Percentiles rank a stretch among this genome's conserved stretches.
Evolutionary conservation across 2,113 vertebrate genomes (phyloP).

Genomic region (Syrrhaptes paradoxus): DNA sequence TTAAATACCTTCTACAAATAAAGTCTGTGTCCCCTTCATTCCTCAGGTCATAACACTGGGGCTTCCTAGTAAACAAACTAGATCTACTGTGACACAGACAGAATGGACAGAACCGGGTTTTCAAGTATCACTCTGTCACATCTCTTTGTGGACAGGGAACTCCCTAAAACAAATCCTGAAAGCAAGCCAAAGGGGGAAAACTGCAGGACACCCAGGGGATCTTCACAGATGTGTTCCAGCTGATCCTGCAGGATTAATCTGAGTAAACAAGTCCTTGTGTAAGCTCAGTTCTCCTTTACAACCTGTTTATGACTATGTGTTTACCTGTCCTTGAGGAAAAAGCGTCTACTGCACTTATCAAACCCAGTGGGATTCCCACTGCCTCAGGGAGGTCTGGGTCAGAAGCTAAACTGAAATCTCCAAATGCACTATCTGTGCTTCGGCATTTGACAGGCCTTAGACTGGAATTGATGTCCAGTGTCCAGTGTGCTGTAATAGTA

Average conservation of each 20-base stretch:
- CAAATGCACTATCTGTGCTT: not conserved
- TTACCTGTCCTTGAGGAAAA: constrained; percentile 37
- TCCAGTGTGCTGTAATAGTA: not conserved
- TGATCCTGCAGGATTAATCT: not conserved
- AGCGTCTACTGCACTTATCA: not conserved
- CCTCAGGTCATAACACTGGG: not conserved
- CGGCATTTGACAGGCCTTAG: not conserved
- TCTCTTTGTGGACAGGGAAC: not conserved
- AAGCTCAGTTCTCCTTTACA: constrained; percentile 9
- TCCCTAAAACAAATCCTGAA: not conserved
- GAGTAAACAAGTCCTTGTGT: constrained; percentile 15
- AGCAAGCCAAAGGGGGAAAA: not conserved
- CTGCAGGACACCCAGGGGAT: not conserved
- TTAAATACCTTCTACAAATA: not conserved
- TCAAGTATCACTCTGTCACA: not conserved
- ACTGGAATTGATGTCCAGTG: not conserved
- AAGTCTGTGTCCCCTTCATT: not conserved
- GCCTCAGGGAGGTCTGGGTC: constrained; percentile 1
- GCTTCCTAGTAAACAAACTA: not conserved
- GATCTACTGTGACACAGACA: not conserved
- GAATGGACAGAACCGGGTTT: not conserved
- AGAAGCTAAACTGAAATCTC: constrained; percentile 8
- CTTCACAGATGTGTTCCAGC: not conserved
- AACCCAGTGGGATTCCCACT: not conserved
- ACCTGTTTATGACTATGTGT: not conserved